A percentile compares a stretch with the other conserved stretches of the same genome.
phyloP scores from a whole-genome alignment of 1,140 invertebrate species.

The Diabrotica virgifera region DNA sequence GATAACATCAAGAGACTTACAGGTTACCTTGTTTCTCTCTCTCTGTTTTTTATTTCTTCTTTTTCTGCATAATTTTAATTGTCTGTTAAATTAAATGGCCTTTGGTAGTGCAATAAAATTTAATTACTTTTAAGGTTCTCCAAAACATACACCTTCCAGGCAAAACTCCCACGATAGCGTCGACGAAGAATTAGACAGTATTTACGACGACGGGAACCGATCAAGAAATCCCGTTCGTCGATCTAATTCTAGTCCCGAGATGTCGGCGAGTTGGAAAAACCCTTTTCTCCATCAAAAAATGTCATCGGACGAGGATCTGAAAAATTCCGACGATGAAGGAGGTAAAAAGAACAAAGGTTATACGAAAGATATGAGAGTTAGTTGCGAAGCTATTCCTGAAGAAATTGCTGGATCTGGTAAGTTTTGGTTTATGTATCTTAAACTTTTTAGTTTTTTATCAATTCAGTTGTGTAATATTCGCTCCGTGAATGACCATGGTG shows the following conservation, averaged over 20 bases:
- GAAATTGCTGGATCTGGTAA: slow-evolving; percentile 69
- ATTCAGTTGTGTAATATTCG: not conserved
- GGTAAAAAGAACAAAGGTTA: slow-evolving; percentile 58
- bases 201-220: slow-evolving; percentile 56
- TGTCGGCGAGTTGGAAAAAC: slow-evolving; percentile 82
- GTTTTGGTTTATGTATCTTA: not conserved
- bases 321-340: slow-evolving; percentile 47
- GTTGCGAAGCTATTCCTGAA: slow-evolving; percentile 86
- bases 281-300: slow-evolving; percentile 55
- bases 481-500: too few species aligned
- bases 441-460: slow-evolving; percentile 6
- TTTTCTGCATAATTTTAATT: too few species aligned
- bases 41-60: not conserved
- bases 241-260: slow-evolving; percentile 87
- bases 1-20: too few species aligned
- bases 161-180: slow-evolving; percentile 59
- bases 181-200: slow-evolving; percentile 58
- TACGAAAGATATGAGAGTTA: slow-evolving; percentile 72
- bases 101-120: too few species aligned
- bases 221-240: slow-evolving; percentile 76
- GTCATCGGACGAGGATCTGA: slow-evolving; percentile 42
- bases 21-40: too few species aligned
- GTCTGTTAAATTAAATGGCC: too few species aligned
- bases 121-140: slow-evolving; percentile 26
- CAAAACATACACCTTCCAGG: slow-evolving; percentile 50